Percentiles rank a stretch among this genome's conserved stretches.
These are phyloP conservation scores for Saturnia japonica DNA, from an alignment of 2,888 invertebrate species.

Conservation along the genomic window DNA sequence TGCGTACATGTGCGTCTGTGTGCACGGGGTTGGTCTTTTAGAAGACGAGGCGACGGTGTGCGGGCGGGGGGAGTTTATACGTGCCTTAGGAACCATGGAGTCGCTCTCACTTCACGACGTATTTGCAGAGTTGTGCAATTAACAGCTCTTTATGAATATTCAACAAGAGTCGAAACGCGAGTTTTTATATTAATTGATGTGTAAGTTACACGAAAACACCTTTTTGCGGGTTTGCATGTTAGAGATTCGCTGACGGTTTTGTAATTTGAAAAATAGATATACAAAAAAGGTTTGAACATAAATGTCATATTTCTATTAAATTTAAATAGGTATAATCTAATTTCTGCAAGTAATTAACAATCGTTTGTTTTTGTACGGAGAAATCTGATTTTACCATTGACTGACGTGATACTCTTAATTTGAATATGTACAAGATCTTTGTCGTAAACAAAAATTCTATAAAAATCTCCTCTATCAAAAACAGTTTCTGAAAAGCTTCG, in stretches of 20 bases:
- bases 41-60: constrained; percentile 44
- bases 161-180: constrained; percentile 65
- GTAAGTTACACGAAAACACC: constrained; percentile 58
- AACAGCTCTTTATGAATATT: constrained; percentile 81
- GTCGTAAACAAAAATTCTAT: too few species aligned
- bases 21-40: constrained; percentile 71
- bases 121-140: constrained; percentile 81
- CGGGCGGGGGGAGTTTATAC: constrained; percentile 30
- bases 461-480: neutral
- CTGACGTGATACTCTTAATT: too few species aligned
- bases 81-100: constrained; percentile 62
- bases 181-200: constrained; percentile 77
- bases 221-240: constrained; percentile 35
- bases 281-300: neutral
- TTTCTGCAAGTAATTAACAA: neutral
- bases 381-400: neutral
- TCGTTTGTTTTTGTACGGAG: neutral
- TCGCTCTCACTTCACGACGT: constrained; percentile 67
- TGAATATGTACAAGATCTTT: too few species aligned
- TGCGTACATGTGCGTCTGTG: constrained; percentile 43
- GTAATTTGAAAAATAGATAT: neutral
- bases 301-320: neutral
- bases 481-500: neutral
- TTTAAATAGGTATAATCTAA: neutral
- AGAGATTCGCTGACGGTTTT: constrained; percentile 33